These are phyloP conservation scores for Colistium nudipinnis DNA, from an alignment of 2,113 vertebrate genomes.

Conservation along the genomic window DNA sequence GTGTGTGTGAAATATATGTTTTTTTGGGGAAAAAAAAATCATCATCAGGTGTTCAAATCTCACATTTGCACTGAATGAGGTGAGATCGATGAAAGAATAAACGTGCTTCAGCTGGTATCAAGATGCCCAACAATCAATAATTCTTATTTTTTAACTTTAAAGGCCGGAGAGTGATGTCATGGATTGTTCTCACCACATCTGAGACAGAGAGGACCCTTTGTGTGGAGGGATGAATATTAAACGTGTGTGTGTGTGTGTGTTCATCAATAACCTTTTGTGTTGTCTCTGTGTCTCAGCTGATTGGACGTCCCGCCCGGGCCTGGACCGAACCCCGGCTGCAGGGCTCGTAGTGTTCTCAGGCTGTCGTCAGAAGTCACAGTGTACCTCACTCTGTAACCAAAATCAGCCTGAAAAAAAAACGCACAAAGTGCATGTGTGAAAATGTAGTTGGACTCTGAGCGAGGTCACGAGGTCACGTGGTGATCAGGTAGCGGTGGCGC, in stretches of 20 bases:
- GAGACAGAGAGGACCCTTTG: constrained; percentile 54
- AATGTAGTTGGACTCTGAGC: constrained; percentile 40
- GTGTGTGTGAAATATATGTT: constrained; percentile 6
- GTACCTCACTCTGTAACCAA: background rate
- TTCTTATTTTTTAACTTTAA: no score
- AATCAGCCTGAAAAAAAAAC: background rate
- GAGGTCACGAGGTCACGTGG: background rate
- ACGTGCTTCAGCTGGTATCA: no score
- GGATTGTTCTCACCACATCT: no score
- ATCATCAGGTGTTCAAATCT: no score
- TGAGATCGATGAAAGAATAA: no score
- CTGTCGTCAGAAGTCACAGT: background rate
- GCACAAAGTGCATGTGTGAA: no score
- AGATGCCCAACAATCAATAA: no score
- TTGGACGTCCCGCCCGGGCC: constrained; percentile 29
- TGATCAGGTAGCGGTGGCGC: constrained; percentile 51
- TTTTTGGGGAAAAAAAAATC: no score
- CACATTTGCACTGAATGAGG: no score
- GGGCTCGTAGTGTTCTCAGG: background rate
- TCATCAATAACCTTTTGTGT: constrained; percentile 51
- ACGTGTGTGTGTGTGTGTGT: constrained; percentile 26
- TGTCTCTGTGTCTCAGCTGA: constrained; percentile 30
- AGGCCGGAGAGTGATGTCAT: no score
- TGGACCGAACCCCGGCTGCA: background rate
- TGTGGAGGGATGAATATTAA: constrained; percentile 64